Evolutionary conservation across 2,888 invertebrate species (phyloP).

Genomic region (Drosophila atroscutellata): DNA sequence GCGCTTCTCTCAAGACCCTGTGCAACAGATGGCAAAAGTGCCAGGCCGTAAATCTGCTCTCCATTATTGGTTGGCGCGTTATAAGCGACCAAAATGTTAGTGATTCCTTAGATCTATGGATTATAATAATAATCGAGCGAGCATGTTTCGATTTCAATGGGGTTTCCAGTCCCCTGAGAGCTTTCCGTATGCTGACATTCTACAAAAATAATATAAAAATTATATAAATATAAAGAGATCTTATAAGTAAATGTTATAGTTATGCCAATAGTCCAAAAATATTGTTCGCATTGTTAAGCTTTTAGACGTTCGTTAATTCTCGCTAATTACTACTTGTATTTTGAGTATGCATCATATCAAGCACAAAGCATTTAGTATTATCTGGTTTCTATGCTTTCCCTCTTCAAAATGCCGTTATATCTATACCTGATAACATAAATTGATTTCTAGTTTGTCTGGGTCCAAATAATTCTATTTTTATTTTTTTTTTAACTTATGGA

Average conservation of each 20-base stretch:
- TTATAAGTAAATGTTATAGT: background rate
- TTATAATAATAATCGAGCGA: conserved; percentile 96
- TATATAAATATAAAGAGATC: background rate
- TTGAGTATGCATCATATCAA: background rate
- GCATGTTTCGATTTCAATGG: conserved; percentile 99
- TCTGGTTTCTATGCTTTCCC: background rate
- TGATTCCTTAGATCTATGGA: conserved; percentile 96
- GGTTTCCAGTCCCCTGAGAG: conserved; percentile 95
- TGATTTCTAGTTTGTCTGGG: background rate
- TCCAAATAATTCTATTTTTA: background rate
- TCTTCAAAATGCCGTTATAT: background rate
- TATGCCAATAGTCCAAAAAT: background rate
- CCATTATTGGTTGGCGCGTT: conserved; percentile 86
- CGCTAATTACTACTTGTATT: background rate
- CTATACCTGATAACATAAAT: conserved; percentile 10
- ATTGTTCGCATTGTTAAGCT: background rate
- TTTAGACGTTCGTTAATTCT: background rate
- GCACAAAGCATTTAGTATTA: conserved; percentile 5
- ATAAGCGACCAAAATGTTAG: conserved; percentile 94
- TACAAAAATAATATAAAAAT: conserved; percentile 24
- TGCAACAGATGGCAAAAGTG: conserved; percentile 99
- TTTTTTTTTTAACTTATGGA: background rate
- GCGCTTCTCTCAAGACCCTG: conserved; percentile 97
- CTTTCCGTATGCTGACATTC: conserved; percentile 96
- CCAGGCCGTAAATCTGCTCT: conserved; percentile 98